Evolutionary conservation across 2,797 vertebrate genomes (phyloP), one percentile per base, ranked within the genome.

Genomic region (Arnoldichthys spilopterus): DNA sequence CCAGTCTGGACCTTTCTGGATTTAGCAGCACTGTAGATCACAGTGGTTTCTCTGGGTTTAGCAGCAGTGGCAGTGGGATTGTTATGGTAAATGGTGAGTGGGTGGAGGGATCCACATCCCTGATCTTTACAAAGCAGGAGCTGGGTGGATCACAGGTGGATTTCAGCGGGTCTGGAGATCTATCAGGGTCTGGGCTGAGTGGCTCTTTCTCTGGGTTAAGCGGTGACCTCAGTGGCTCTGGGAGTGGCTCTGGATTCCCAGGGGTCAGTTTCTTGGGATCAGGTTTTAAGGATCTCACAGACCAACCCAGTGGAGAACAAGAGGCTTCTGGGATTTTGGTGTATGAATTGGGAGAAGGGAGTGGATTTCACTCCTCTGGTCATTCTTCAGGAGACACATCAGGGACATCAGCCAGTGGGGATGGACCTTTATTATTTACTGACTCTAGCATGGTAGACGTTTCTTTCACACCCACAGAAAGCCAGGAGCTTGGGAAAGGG

Each of bases 281-380:
- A 45, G 81, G 76, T 71, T 82, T 92, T 64, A 80, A 90, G 20
- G 93, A 96, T 84, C 85, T 94, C 64, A 93, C 91, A 24, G 87
- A 77, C 34, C 82, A 87, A 76, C 63, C 85, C 0, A 91, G 89
- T 37, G 88, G 87, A 79, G 91, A 93, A 54, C 93, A 97, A 83
- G 96, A 97, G 62, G 89, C 94, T 9, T 95, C 95, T 7, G 95
- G 93, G 30, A 0, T 89, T 70, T 84, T 94, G 84, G 90, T 94
- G 77, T 88, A 94, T 79, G 94, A 93, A 43, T 94, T 93, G 83
- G 93, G 89, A 78, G 92, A 92, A 62, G 82, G 73, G 20, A 94
- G 93, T 81, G 94, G 86, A 83, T 90, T 92, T 78, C 51, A 74
- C 3, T 95, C 82, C 12, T 92, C 92, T n/a, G 87, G 90, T 26